Base-by-base conservation (phyloP, 2,888 invertebrate species). In the Luffia ferchaultella region DNA sequence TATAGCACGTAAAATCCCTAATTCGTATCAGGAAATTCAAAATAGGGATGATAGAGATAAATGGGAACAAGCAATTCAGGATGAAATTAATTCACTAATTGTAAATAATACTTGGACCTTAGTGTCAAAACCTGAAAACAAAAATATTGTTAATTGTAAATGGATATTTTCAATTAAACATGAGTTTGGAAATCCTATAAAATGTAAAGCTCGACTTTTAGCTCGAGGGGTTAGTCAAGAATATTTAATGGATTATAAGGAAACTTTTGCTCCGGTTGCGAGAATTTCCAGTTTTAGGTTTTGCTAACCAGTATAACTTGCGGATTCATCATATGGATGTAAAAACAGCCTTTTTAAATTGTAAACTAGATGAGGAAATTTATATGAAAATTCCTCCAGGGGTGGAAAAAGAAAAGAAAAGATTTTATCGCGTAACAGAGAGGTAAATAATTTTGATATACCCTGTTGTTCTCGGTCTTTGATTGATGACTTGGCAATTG, bases 181-280 rank as follows among this genome's bases (percentile, higher is more conserved):
- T 53, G 57, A 54, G 43, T 55, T 52, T 42, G 58, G 60, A 19
- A 54, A 58, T 44, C 57, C 56, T 19, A 17, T 50, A 3, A 51
- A 48, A 48, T 60, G 60, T 44, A 60, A 62, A 50, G 60, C 63
- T 9, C 55, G 61, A 41, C 48, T 63, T 5, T 62, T 64, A 17
- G 62, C 63, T 15, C 55, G 58, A 50, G 62, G 62, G 15, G 66
- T 60, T 57, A 60, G 56, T 20, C 64, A 65, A 48, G 48, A 58
- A 49, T 54, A 60, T 20, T 45, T 52, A 20, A 54, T 52, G 9
- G 57, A 62, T 46, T 63, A 60, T 53, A 51, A 61, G 43, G 58
- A 64, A 48, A 61, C 61, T 3, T 65, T 64, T 55, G 57, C 62
- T 17, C 60, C 62, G 16, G 59, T 63, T 1, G 62, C 58, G 1